These are phyloP conservation scores for Rhabdomys pumilio DNA, from an alignment of 2,797 vertebrate genomes.

Conservation along the genomic window DNA sequence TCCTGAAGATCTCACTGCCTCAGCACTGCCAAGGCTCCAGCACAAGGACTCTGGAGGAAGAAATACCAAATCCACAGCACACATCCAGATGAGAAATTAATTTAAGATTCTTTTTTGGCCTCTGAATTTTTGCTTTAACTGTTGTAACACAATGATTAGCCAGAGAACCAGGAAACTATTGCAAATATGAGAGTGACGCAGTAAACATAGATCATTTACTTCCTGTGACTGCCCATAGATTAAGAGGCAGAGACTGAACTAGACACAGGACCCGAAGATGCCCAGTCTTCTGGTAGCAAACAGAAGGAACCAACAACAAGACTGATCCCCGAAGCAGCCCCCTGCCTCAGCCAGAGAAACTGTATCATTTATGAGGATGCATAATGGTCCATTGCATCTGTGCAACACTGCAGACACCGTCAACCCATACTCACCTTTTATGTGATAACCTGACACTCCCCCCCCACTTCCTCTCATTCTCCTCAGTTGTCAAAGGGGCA, in stretches of 20 bases:
- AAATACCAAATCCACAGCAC: neutral
- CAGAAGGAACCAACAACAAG: neutral
- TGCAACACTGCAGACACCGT: neutral
- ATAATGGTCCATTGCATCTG: neutral
- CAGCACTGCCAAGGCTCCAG: neutral
- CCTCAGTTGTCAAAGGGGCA: neutral
- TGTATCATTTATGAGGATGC: slow-evolving; percentile 27
- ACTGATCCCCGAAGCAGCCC: neutral
- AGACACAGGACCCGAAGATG: neutral
- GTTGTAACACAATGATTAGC: neutral
- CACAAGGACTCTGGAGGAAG: neutral
- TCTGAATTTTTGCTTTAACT: slow-evolving; percentile 28
- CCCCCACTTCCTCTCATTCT: neutral
- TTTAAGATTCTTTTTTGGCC: neutral
- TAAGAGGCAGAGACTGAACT: neutral
- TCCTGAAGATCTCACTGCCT: neutral
- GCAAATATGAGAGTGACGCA: neutral
- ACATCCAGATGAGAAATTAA: slow-evolving; percentile 36
- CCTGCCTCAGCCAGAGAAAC: neutral
- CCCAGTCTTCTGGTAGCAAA: neutral
- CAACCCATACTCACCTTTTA: neutral
- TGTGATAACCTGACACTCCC: neutral
- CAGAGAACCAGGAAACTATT: slow-evolving; percentile 15
- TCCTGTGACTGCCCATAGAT: slow-evolving; percentile 35
- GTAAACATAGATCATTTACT: neutral